Evolutionary conservation across 2,888 invertebrate genomes (phyloP), one percentile per base, ranked within the genome.

Genomic region (Drosophila subquinaria): DNA sequence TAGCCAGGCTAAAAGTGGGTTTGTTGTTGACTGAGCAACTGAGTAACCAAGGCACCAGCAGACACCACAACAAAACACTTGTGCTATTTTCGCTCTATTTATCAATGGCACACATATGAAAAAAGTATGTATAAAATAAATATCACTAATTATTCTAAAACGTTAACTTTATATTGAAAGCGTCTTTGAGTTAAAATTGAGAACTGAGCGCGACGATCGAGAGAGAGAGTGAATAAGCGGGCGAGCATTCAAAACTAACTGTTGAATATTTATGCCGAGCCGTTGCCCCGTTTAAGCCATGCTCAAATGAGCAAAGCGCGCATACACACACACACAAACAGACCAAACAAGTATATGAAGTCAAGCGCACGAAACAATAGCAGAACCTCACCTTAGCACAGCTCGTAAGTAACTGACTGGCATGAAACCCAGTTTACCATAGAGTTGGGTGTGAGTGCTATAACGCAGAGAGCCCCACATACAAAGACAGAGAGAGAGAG

Each of bases 31-130:
- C 27, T 42, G 15, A 30, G 40, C 40, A 40, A 61, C 66, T 40
- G 59, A 68, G 88, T 86, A 79, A 88, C 86, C 89, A 82, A 86
- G 86, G 81, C 61, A 84, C 76, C 79, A 84, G 79, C 79, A 77
- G 61, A 61, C 36, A 47, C 53, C 51, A 30, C 48, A 62, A 79
- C 62, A 71, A 71, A 82, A 82, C 79, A 86, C 69, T 81, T 79
- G 65, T 73, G 73, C 72, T 61, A 57, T 64, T 71, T 74, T 65
- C 50, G 38, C 48, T 66, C 56, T 48, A 66, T 66, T 73, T 78
- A 70, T 47, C 13, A 45, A 11, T 69, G 69, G 43, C 76, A 69
- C 78, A 69, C 60, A 61, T 61, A 60, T 30, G 20, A 51, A 51
- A 35, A 13, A 23, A 27, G n/a, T 17, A 53, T 15, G 11, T 17